Percentiles rank a stretch among this genome's conserved stretches.
These are phyloP conservation scores for Steinernema khuongi DNA, from an alignment of 1,140 invertebrate species.

Conservation along the genomic window DNA sequence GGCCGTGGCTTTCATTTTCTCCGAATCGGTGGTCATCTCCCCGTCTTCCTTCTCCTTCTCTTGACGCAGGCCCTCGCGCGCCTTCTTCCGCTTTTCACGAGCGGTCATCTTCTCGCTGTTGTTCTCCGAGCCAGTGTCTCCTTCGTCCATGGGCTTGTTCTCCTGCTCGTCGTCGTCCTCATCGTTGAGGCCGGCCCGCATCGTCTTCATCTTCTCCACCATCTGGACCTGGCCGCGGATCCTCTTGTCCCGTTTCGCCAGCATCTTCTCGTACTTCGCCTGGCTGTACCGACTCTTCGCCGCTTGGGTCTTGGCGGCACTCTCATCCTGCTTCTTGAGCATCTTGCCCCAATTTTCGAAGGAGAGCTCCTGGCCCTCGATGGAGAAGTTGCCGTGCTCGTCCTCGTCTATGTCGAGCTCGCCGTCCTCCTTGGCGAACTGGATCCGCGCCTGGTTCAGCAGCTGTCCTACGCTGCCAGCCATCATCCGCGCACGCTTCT, in stretches of 20 bases:
- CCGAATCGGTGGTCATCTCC: not conserved
- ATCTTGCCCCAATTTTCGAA: slow-evolving; percentile 32
- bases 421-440: slow-evolving; percentile 27
- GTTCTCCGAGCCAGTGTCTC: not conserved
- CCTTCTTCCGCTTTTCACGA: not conserved
- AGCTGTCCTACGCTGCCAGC: slow-evolving; percentile 29
- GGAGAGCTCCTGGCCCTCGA: slow-evolving; percentile 25
- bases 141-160: not conserved
- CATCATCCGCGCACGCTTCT: slow-evolving; percentile 15
- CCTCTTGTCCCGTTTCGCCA: slow-evolving; percentile 9
- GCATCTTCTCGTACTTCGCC: slow-evolving; percentile 20
- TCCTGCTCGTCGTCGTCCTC: slow-evolving; percentile 22
- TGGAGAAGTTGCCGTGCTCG: slow-evolving; percentile 23
- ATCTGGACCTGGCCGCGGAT: slow-evolving; percentile 4
- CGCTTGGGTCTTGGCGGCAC: slow-evolving; percentile 4
- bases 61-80: not conserved
- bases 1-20: not conserved
- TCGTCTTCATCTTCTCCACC: slow-evolving; percentile 19
- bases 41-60: slow-evolving; percentile 10
- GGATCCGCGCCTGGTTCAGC: slow-evolving; percentile 6
- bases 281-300: not conserved
- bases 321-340: slow-evolving; percentile 19
- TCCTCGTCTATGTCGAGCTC: slow-evolving; percentile 38
- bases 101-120: not conserved
- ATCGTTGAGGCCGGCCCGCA: not conserved